phyloP scores from a whole-genome alignment of 2,797 vertebrate genomes.

The Scarus forsteni region DNA sequence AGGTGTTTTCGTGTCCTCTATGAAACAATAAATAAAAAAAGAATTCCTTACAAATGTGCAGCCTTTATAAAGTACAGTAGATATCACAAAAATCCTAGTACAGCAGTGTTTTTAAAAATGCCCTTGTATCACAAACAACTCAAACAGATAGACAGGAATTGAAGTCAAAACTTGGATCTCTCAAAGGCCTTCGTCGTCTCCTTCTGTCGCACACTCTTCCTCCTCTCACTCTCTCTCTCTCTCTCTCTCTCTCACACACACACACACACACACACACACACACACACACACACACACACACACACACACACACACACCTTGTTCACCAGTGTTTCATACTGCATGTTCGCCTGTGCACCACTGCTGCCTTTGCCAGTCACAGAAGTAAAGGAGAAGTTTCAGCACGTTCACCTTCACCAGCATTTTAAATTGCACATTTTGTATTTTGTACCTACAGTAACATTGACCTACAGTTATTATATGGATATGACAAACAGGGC shows the following conservation, averaged over 20 bases:
- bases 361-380: slow-evolving; percentile 34
- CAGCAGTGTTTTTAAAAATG: slow-evolving; percentile 77
- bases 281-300: slow-evolving; percentile 9
- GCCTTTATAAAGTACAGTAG: slow-evolving; percentile 75
- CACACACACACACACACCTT: slow-evolving; percentile 9
- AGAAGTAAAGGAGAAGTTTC: slow-evolving; percentile 28
- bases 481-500: slow-evolving; percentile 54
- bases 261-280: slow-evolving; percentile 21
- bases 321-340: slow-evolving; percentile 34
- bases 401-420: slow-evolving; percentile 37
- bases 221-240: background rate
- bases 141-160: slow-evolving; percentile 35
- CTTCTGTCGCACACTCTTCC: slow-evolving; percentile 13
- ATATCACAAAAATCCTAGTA: slow-evolving; percentile 71
- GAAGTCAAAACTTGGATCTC: slow-evolving; percentile 43
- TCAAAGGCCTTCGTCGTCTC: slow-evolving; percentile 21
- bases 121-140: slow-evolving; percentile 71
- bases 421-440: slow-evolving; percentile 50
- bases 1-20: slow-evolving; percentile 57
- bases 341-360: slow-evolving; percentile 51
- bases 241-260: slow-evolving; percentile 2
- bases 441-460: slow-evolving; percentile 51
- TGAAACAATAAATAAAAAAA: slow-evolving; percentile 75
- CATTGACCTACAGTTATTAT: slow-evolving; percentile 27
- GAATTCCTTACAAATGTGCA: slow-evolving; percentile 73